Base-by-base conservation (phyloP, 2,797 vertebrate genomes). In the Buphagus erythrorhynchus region DNA sequence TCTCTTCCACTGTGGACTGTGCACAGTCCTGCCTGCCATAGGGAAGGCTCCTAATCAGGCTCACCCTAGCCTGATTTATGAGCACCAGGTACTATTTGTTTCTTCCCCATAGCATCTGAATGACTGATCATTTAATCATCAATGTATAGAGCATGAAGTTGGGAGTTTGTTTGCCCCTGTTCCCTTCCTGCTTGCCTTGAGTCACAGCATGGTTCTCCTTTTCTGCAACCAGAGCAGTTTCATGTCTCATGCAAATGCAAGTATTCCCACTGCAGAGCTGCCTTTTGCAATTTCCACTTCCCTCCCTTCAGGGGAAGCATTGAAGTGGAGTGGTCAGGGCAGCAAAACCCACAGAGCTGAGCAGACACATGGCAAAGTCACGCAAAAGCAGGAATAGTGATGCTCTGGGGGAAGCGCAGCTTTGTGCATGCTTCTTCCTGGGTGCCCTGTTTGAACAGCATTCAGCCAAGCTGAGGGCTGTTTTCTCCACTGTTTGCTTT, bases 271-370 rank as follows among this genome's bases (percentile, higher is more conserved):
- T 68, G 59, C 36, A 91, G 48, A 77, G 33, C 22, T 49, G 59
- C 45, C 71, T 88, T 79, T 62, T 77, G 88, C 83, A 93, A 79
- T 80, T 91, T 97, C 80, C 80, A 49, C 48, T 96, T 93, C 92
- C 48, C 31, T 36, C 33, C 3, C 38, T 81, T 90, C 45, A 28
- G 40, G 52, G 75, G 88, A 95, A 95, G 51, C 71, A 40, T 4
- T 2, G 1, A 3, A 78, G 51, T 33, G 59, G 57, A 61, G 75
- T 0, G 2, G 35, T 94, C 65, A 68, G 69, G 45, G 28, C 24
- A 88, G n/a, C 59, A 45, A 48, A 93, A 81, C 59, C 40, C 67
- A 16, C 43, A 66, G 80, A 81, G 52, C 55, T 46, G 71, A 79
- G 80, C 14, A 42, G 79, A 75, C 10, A 25, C 26, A 29, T 5